Evolutionary conservation across 2,888 invertebrate genomes (phyloP), one percentile per base, ranked within the genome.

Genomic region (Eutolmus rufibarbis): DNA sequence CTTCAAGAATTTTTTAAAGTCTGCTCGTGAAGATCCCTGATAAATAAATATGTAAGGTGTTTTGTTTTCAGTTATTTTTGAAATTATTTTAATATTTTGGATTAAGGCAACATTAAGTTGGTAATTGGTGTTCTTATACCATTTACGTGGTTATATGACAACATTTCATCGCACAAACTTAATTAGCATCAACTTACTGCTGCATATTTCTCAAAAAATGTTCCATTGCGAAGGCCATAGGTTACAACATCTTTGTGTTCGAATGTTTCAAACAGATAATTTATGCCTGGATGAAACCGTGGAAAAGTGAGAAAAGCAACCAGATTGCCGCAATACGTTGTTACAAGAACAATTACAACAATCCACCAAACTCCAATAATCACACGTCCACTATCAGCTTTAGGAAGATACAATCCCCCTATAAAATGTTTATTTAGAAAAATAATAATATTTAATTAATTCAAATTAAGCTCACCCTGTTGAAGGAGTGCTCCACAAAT

Each of bases 231-330:
- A 51, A 97, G 94, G 0, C 97, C 96, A 96, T 97, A 97, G 0
- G 96, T 95, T 66, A 96, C 93, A 0, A 94, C 93, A 0, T 93
- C 94, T 56, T 92, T 93, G 85, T 93, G 92, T 0, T 90, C 90
- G 84, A 97, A 91, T 14, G 91, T 88, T 88, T 92, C 91, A 46
- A 88, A 90, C 2, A 92, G 90, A 77, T 90, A 92, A 88, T 92
- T 91, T 23, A 92, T 90, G 9, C 92, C 92, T 2, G 91, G 91
- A 82, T 92, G 91, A 88, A 91, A 92, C 91, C 96, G 96, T 0
- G 98, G 98, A 91, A 98, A 98, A 0, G 98, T 98, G 74, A 98
- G 94, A 92, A 98, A 98, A 0, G 98, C 98, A 0, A 98, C 98
- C 89, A 98, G 94, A 92, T 97, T 98, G 2, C 98, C 98, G 86